Percentiles rank a stretch among this genome's conserved stretches.
These are phyloP conservation scores for Ciconia stormi DNA, from an alignment of 2,113 vertebrate species.

Conservation along the genomic window DNA sequence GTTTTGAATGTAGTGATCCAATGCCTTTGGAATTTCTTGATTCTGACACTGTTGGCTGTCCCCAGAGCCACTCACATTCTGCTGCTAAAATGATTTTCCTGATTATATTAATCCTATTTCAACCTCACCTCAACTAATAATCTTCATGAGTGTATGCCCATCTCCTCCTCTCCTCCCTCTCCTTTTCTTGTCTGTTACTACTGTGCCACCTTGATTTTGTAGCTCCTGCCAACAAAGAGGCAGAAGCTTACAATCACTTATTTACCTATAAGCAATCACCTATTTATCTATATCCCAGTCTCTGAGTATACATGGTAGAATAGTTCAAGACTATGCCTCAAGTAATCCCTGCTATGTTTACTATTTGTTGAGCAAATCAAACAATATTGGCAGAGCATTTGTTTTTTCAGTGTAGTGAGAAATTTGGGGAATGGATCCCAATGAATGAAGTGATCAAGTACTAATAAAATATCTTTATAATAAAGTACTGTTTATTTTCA, in stretches of 20 bases:
- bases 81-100: neutral
- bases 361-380: neutral
- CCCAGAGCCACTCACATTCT: neutral
- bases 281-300: neutral
- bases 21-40: neutral
- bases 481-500: slow-evolving; percentile 46
- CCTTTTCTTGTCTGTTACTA: neutral
- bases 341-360: neutral
- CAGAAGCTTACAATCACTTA: neutral
- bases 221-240: neutral
- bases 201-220: neutral
- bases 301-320: neutral
- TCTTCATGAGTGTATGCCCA: neutral
- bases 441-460: neutral
- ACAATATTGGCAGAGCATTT: neutral
- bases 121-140: neutral
- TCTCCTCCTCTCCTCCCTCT: neutral
- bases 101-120: neutral
- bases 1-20: neutral
- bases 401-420: neutral
- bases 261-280: neutral
- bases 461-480: neutral
- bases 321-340: neutral
- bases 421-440: neutral
- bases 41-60: neutral